phyloP scores from a whole-genome alignment of 2,797 vertebrate species.

The Hypotaenidia okinawae region DNA sequence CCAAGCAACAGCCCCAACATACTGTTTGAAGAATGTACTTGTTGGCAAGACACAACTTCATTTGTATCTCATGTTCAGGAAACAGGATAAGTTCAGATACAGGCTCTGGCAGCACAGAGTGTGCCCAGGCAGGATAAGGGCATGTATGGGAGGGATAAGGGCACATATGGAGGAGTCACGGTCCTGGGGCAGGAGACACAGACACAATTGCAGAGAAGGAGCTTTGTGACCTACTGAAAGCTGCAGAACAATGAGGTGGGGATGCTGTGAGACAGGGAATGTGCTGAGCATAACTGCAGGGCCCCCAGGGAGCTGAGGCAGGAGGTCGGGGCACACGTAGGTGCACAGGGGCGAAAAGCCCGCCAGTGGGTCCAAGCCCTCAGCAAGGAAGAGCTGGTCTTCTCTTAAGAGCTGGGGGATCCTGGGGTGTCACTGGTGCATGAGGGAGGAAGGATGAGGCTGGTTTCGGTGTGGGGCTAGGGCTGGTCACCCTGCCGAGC shows the following conservation, averaged over 20 bases:
- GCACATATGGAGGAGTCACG: background rate
- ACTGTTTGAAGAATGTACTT: fast-evolving
- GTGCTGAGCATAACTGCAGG: fast-evolving
- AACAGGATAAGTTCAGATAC: fast-evolving
- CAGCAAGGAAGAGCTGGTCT: fast-evolving
- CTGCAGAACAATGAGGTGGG: background rate
- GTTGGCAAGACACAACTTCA: background rate
- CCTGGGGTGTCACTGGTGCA: background rate
- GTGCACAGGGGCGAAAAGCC: background rate
- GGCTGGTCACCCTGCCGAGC: background rate
- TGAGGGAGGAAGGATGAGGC: background rate
- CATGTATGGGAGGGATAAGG: background rate
- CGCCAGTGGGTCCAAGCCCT: fast-evolving
- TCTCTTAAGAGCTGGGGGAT: background rate
- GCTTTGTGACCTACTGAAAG: background rate
- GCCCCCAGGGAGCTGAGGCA: background rate
- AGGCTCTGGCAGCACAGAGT: background rate
- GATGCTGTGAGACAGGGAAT: fast-evolving
- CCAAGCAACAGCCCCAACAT: fast-evolving
- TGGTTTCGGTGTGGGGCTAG: background rate
- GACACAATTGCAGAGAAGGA: background rate
- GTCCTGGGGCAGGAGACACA: background rate
- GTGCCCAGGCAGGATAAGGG: background rate
- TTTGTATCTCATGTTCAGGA: background rate
- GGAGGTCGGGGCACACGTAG: fast-evolving